A percentile compares a stretch with the other conserved stretches of the same genome.
phyloP scores from a whole-genome alignment of 2,797 vertebrate species.

The Hypotaenidia philippensis region DNA sequence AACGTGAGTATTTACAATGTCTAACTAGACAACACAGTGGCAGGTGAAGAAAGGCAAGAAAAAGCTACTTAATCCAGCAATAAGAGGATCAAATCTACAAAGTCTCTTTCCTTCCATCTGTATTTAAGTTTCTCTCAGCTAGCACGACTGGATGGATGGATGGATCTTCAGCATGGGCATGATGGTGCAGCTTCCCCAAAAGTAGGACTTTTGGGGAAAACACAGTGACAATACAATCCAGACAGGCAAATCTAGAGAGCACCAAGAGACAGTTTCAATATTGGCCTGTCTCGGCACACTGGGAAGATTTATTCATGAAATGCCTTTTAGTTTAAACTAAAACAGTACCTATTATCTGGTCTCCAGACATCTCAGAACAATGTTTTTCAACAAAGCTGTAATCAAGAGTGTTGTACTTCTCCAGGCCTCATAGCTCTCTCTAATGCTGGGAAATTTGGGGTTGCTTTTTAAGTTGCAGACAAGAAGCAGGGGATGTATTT shows the following conservation, averaged over 20 bases:
- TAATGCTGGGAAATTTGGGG: slow-evolving; percentile 33
- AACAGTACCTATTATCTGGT: slow-evolving; percentile 57
- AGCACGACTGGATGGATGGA: background rate
- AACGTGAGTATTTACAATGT: slow-evolving; percentile 4
- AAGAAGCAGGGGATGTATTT: slow-evolving; percentile 2
- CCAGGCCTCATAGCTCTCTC: background rate
- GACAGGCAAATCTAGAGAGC: slow-evolving; percentile 16
- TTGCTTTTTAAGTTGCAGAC: slow-evolving; percentile 28
- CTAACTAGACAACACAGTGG: background rate
- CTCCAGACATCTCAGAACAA: slow-evolving; percentile 47
- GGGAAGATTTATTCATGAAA: slow-evolving; percentile 54
- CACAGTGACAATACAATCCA: background rate
- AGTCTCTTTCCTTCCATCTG: background rate
- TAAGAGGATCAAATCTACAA: background rate
- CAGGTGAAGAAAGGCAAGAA: background rate
- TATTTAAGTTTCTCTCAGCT: slow-evolving; percentile 16
- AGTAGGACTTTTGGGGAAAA: slow-evolving; percentile 22
- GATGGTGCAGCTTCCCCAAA: background rate
- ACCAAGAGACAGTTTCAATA: slow-evolving; percentile 47
- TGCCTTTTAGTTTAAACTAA: slow-evolving; percentile 57
- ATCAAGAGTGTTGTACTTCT: slow-evolving; percentile 48
- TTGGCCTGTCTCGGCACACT: background rate
- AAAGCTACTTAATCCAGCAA: background rate
- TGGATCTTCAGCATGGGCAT: background rate
- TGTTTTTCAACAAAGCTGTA: slow-evolving; percentile 58